Evolutionary conservation across 2,797 vertebrate genomes (phyloP), one percentile per base, ranked within the genome.

Genomic region (Lacerta agilis): DNA sequence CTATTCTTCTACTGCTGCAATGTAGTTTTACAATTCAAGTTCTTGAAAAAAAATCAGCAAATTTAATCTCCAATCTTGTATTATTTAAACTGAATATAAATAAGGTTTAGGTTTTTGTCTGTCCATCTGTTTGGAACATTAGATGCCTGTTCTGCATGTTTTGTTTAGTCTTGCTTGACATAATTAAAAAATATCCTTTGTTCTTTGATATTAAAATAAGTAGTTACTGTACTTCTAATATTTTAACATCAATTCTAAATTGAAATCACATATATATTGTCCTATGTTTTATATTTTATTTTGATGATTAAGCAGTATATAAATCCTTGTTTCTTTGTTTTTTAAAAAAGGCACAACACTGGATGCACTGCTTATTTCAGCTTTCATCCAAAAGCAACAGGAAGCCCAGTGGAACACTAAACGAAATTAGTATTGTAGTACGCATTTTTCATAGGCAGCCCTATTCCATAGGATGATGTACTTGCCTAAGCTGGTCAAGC

Each of bases 81-180:
- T 91, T 81, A 87, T 91, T 81, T 0, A 0, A 29, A 10, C 45
- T 87, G 83, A 7, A 41, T 79, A 91, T n/a, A 76, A 0, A 88
- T 1, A 88, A 58, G n/a, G 27, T 77, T 29, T 20, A 71, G 43
- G 55, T 58, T 76, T 77, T 61, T 87, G 41, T 82, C 58, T 3
- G 7, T 36, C 73, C 27, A 36, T 10, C 58, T 69, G n/a, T 55
- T 69, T 11, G 45, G 6, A 82, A 38, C 15, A 10, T 67, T 82
- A 76, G 38, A 49, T 91, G 92, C 83, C 38, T n/a, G 1, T 66
- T 76, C 18, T 88, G 82, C 66, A 85, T 41, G 85, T 91, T 84
- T 49, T 9, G 89, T 89, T 79, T 27, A 2, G 0, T 82, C 86
- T 86, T 43, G 45, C 61, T 91, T 90, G 71, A 86, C 89, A 0